Evolutionary conservation across 2,797 vertebrate genomes (phyloP).

Genomic region (Geotria australis): DNA sequence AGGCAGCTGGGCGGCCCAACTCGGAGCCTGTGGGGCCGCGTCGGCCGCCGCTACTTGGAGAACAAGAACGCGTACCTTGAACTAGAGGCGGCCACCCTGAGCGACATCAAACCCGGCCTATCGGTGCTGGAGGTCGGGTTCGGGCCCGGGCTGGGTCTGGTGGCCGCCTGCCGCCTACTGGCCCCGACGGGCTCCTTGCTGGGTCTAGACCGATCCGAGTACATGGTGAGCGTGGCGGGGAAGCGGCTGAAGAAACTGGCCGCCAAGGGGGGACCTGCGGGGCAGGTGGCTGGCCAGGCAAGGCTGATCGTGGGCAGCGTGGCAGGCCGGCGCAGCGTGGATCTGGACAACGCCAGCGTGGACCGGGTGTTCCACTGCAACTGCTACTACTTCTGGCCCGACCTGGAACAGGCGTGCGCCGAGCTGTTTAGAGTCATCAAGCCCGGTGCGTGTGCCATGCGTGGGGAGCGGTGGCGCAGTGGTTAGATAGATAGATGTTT

Average conservation of each 20-base stretch:
- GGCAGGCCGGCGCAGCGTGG: constrained; percentile 7
- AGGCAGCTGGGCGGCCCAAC: too few species aligned
- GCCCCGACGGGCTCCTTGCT: constrained; percentile 11
- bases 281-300: constrained; percentile 8
- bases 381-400: constrained; percentile 30
- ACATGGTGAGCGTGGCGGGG: constrained; percentile 17
- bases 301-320: constrained; percentile 12
- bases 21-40: too few species aligned
- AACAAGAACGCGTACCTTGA: too few species aligned
- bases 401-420: constrained; percentile 8
- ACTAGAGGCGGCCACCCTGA: too few species aligned
- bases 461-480: neutral
- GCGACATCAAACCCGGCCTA: too few species aligned
- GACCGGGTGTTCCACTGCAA: constrained; percentile 28
- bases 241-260: constrained; percentile 1
- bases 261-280: too few species aligned
- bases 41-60: too few species aligned
- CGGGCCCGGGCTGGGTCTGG: constrained; percentile 8
- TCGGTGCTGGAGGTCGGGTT: neutral
- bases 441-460: constrained; percentile 11
- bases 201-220: constrained; percentile 23
- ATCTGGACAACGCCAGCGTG: constrained; percentile 11
- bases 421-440: constrained; percentile 24
- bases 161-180: constrained; percentile 10
- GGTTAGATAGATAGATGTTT: neutral